phyloP scores from a whole-genome alignment of 2,888 invertebrate genomes.

The Epinotia demarniana region DNA sequence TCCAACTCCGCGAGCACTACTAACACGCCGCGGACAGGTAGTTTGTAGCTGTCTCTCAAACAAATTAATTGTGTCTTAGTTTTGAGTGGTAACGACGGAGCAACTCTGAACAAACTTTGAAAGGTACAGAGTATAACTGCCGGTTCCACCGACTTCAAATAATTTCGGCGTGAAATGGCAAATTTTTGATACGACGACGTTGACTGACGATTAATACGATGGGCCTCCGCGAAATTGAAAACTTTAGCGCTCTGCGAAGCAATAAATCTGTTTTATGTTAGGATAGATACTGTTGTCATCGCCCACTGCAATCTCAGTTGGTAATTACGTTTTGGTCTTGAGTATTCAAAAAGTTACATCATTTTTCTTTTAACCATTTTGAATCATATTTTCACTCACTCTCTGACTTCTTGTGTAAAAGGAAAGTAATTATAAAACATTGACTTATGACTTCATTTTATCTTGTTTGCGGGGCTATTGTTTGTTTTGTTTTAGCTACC shows the following conservation, averaged over 20 bases:
- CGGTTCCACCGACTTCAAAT: slow-evolving; percentile 56
- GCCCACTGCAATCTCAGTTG: slow-evolving; percentile 21
- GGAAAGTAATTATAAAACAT: background rate
- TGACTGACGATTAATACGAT: slow-evolving; percentile 60
- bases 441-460: too few relatives aligned
- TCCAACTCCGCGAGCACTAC: slow-evolving; percentile 61
- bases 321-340: slow-evolving; percentile 34
- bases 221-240: slow-evolving; percentile 55
- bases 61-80: slow-evolving; percentile 82
- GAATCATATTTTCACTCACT: background rate
- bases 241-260: slow-evolving; percentile 49
- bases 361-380: slow-evolving; percentile 8
- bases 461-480: too few relatives aligned
- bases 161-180: slow-evolving; percentile 63
- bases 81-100: slow-evolving; percentile 75
- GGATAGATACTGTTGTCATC: slow-evolving; percentile 39
- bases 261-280: slow-evolving; percentile 45
- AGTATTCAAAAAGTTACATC: slow-evolving; percentile 22
- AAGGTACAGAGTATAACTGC: slow-evolving; percentile 68
- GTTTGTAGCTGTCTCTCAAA: slow-evolving; percentile 82
- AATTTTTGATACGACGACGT: slow-evolving; percentile 63
- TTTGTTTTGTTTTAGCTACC: too few relatives aligned
- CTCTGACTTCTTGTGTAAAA: background rate
- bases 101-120: slow-evolving; percentile 74
- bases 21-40: slow-evolving; percentile 75